Evolutionary conservation across 2,888 invertebrate species (phyloP), one percentile per base, ranked within the genome.

Genomic region (Stenichneumon culpator): DNA sequence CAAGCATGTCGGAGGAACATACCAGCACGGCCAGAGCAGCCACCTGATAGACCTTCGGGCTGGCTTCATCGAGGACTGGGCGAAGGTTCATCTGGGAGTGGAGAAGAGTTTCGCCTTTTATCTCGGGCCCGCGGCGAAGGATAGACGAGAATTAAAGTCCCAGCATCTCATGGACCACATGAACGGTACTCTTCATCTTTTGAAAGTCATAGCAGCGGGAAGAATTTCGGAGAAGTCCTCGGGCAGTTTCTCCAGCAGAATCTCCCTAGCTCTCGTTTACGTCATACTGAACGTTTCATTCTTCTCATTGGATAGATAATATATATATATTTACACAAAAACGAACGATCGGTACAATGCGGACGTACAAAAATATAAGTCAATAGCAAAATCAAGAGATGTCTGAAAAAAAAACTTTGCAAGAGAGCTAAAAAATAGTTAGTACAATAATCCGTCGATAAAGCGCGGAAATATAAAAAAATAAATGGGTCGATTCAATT

Each of bases 51-150:
- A 82, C 16, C 11, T 79, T 4, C 36, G 75, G 9, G 82, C 82
- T 44, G 85, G 85, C 11, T 85, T 72, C 50, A 85, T 85, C 79
- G 85, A 85, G 11, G 85, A 85, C n/a, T 85, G 82, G 82, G 82
- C 85, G n/a, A 85, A 85, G 65, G 54, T 82, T 39, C 82, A 85
- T 82, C 67, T 85, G 67, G 85, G 85, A 36, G 47, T 85, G 1
- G 82, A 79, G 0, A 85, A 85, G 44, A 85, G 85, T 72, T 85
- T 85, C 6, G 82, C 85, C 4, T 85, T 85, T 82, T 75, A 85
- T 82, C 65, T 85, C 28, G 85, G 85, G 11, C 85, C 85, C 11
- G n/a, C 63, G 22, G 11, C 5, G 6, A 82, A 82, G 65, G 85
- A 85, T 75, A 70, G 79, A 67, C 75, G 85, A 14, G 82, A 79